A percentile compares a stretch with the other conserved stretches of the same genome.
phyloP scores from a whole-genome alignment of 2,113 vertebrate species.

The Micromys minutus region DNA sequence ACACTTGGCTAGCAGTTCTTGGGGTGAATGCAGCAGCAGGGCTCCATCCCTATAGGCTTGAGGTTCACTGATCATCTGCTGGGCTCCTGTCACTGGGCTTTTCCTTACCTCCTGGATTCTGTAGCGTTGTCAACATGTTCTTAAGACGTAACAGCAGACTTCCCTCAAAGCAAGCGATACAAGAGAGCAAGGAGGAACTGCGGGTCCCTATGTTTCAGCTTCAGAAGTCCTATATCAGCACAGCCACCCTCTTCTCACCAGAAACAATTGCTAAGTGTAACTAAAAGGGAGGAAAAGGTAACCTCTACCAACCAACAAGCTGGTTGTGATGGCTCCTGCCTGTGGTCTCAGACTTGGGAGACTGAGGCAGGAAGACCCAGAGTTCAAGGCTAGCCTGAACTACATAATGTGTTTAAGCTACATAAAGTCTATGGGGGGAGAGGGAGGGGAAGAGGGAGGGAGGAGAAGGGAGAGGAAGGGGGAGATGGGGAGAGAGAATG shows the following conservation, averaged over 20 bases:
- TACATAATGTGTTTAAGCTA: not conserved
- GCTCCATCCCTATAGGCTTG: not conserved
- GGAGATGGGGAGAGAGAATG: not conserved
- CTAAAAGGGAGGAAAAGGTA: not conserved
- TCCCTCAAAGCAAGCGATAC: not conserved
- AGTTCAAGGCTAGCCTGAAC: not conserved
- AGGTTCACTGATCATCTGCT: not conserved
- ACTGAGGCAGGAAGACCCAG: not conserved
- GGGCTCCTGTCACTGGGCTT: not conserved
- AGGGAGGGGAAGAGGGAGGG: rapidly evolving
- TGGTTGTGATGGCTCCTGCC: not conserved
- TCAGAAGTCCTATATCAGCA: not conserved
- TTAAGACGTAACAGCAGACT: not conserved
- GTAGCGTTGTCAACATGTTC: not conserved
- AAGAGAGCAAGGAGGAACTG: not conserved
- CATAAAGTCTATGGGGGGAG: not conserved
- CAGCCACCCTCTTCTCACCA: not conserved
- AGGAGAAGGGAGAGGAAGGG: not conserved
- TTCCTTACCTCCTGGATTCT: not conserved
- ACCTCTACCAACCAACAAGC: not conserved
- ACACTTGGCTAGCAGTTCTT: not conserved
- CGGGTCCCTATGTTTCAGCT: not conserved
- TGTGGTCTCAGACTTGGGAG: not conserved
- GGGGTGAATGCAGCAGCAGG: not conserved
- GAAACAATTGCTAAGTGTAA: not conserved